A percentile compares a stretch with the other conserved stretches of the same genome.
These are phyloP conservation scores for Aptenodytes patagonicus DNA, from an alignment of 2,113 vertebrate species.

Conservation along the genomic window DNA sequence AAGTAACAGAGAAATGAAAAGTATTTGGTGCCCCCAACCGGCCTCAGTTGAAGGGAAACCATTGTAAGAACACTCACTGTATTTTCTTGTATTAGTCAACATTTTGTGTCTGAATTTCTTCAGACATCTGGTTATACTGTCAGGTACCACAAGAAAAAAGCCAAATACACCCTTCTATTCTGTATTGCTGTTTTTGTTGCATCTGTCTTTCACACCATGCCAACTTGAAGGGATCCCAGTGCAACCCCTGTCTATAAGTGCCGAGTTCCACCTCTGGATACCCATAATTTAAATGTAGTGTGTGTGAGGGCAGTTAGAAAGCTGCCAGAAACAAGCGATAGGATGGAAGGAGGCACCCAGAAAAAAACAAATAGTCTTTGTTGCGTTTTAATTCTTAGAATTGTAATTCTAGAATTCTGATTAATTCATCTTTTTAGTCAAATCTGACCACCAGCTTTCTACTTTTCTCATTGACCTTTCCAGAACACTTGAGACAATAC, in stretches of 20 bases:
- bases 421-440: background rate
- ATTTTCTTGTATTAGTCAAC: background rate
- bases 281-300: background rate
- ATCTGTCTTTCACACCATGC: background rate
- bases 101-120: background rate
- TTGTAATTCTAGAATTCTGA: background rate
- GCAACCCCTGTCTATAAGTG: background rate
- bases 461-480: background rate
- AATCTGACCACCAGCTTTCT: background rate
- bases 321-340: background rate
- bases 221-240: background rate
- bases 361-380: background rate
- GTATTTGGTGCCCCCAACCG: conserved; percentile 8
- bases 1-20: background rate
- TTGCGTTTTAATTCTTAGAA: background rate
- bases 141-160: background rate
- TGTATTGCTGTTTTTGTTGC: background rate
- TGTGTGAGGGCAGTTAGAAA: background rate
- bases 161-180: background rate
- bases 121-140: background rate
- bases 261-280: background rate
- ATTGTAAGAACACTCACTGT: background rate
- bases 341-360: background rate
- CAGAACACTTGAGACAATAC: background rate
- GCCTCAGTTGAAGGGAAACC: background rate